A percentile compares a stretch with the other conserved stretches of the same genome.
These are phyloP conservation scores for Bugulina stolonifera DNA, from an alignment of 2,888 invertebrate species.

Conservation along the genomic window DNA sequence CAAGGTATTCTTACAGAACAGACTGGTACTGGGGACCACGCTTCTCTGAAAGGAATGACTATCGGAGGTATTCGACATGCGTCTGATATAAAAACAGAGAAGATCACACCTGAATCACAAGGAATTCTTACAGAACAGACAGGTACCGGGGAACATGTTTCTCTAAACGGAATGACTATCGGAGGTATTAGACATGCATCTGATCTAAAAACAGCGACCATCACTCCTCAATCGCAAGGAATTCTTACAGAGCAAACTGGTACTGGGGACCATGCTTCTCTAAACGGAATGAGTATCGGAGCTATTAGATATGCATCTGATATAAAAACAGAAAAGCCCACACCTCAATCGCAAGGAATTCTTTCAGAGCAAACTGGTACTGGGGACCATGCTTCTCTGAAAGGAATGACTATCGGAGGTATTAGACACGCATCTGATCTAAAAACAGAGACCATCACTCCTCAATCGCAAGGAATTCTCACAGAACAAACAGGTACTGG, in stretches of 20 bases:
- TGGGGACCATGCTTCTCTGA: neutral
- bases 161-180: slow-evolving; percentile 4
- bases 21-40: neutral
- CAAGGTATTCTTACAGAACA: neutral
- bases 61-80: neutral
- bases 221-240: neutral
- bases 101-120: neutral
- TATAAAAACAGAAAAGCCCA: too few relatives aligned
- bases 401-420: neutral
- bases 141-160: neutral
- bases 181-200: neutral
- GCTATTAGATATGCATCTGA: neutral
- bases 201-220: neutral
- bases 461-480: neutral
- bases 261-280: slow-evolving; percentile 4
- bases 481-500: slow-evolving; percentile 21
- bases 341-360: slow-evolving; percentile 7
- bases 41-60: neutral
- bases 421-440: neutral
- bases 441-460: neutral
- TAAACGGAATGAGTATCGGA: neutral
- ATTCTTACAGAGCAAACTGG: slow-evolving; percentile 6
- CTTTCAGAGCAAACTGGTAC: neutral
- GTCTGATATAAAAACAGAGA: neutral
- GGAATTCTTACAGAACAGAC: neutral